Conservation (phyloP, 2,113 vertebrate genomes). For the Phalacrocorax pelagicus region DNA sequence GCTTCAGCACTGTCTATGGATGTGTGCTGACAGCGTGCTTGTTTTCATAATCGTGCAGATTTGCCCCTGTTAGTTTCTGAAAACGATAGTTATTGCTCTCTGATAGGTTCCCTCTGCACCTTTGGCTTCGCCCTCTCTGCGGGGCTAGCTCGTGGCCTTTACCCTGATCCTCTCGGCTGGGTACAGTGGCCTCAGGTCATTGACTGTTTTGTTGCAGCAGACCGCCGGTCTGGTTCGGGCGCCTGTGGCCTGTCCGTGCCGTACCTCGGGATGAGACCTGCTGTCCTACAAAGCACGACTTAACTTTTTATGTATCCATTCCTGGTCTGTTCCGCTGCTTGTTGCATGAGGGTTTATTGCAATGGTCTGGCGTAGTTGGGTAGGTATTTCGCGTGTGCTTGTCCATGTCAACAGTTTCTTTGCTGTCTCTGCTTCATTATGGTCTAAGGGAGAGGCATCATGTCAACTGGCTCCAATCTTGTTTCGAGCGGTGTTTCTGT, state of each 20-base stretch:
- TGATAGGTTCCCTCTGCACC: neutral
- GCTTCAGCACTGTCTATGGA: neutral
- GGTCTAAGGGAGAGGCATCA: neutral
- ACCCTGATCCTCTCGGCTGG: neutral
- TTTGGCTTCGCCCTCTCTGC: neutral
- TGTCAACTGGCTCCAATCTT: neutral
- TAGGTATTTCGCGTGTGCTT: neutral
- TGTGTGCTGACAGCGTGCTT: neutral
- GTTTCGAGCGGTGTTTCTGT: neutral
- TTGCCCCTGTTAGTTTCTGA: rapidly evolving
- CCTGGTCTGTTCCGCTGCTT: neutral
- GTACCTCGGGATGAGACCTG: rapidly evolving
- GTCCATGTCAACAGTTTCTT: neutral
- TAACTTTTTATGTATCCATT: neutral
- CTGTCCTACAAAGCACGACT: neutral
- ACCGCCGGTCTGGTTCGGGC: neutral
- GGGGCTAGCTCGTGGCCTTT: neutral
- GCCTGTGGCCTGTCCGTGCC: neutral
- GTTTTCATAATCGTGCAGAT: neutral
- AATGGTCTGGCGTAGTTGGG: rapidly evolving
- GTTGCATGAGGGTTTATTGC: neutral
- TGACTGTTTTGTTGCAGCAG: neutral
- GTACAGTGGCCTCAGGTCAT: neutral
- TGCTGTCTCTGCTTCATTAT: neutral
- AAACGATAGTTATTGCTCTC: neutral